These are phyloP conservation scores for Zonitis immaculata DNA, from an alignment of 2,888 invertebrate species.

Conservation along the genomic window DNA sequence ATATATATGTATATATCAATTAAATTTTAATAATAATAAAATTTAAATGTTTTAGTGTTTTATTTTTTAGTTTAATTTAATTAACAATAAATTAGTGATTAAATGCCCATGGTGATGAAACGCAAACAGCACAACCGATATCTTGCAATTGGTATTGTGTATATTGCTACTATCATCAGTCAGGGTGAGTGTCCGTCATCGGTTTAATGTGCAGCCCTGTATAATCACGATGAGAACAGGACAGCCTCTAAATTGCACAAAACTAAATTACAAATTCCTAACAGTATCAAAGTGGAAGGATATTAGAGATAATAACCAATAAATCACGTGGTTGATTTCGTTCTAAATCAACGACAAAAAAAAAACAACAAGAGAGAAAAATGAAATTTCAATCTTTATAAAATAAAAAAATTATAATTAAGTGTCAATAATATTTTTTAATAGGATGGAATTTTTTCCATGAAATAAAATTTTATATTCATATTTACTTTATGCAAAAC, in stretches of 20 bases:
- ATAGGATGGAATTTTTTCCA: not conserved
- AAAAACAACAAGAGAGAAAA: not conserved
- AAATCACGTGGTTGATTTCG: conserved; percentile 14
- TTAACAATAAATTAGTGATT: conserved; percentile 1
- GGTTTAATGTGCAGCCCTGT: conserved; percentile 33
- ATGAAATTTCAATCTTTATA: no score
- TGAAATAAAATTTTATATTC: not conserved
- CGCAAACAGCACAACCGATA: conserved; percentile 45
- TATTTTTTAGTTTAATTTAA: not conserved
- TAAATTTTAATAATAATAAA: no score
- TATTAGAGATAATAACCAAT: conserved; percentile 9
- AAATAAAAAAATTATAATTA: no score
- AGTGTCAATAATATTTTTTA: not conserved
- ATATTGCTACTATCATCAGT: conserved; percentile 59
- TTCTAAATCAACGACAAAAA: no score
- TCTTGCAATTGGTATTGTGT: conserved; percentile 56
- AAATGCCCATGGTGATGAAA: conserved; percentile 30
- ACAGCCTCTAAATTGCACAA: conserved; percentile 27
- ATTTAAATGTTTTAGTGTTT: conserved; percentile 14
- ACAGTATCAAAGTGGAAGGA: conserved; percentile 3
- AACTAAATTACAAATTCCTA: conserved; percentile 19
- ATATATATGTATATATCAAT: no score
- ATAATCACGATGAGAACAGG: conserved; percentile 37
- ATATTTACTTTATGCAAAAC: not conserved
- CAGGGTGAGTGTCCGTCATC: conserved; percentile 51